A percentile compares a stretch with the other conserved stretches of the same genome.
Conservation (phyloP, 2,113 vertebrate genomes). For the Gasterosteus aculeatus region DNA sequence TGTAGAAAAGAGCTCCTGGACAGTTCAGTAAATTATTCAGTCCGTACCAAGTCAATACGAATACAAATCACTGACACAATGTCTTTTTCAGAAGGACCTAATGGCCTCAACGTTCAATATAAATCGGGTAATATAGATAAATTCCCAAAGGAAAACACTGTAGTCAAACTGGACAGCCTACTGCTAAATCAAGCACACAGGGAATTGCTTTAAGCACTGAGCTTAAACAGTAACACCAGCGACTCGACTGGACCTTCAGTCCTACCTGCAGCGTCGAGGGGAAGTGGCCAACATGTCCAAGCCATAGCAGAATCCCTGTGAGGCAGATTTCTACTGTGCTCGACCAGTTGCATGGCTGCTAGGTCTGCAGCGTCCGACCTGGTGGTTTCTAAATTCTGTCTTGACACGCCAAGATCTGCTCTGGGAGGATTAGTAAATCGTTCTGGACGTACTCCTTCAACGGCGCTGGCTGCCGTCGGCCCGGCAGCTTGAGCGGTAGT, state of each 20-base stretch:
- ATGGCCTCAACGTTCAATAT: slow-evolving; percentile 23
- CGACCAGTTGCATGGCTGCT: slow-evolving; percentile 5
- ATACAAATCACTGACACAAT: slow-evolving; percentile 23
- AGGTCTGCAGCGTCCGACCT: not conserved
- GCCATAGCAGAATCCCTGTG: slow-evolving; percentile 31
- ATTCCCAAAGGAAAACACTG: not conserved
- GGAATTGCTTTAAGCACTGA: not conserved
- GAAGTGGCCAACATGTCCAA: slow-evolving; percentile 64
- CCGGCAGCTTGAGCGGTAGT: not conserved
- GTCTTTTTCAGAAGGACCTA: slow-evolving; percentile 1
- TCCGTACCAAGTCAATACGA: slow-evolving; percentile 27
- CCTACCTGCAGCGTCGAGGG: not conserved
- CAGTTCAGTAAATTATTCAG: not conserved
- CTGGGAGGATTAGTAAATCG: slow-evolving; percentile 22
- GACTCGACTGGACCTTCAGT: slow-evolving; percentile 1
- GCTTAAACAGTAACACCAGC: not conserved
- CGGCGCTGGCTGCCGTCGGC: not conserved
- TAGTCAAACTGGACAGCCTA: not conserved
- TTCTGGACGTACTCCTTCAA: slow-evolving; percentile 1
- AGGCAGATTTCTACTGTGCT: slow-evolving; percentile 2
- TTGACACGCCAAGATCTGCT: not conserved
- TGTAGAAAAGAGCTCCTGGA: not conserved
- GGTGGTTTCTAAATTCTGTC: slow-evolving; percentile 20
- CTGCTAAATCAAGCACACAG: not conserved
- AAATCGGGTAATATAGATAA: slow-evolving; percentile 34